A percentile compares a stretch with the other conserved stretches of the same genome.
Evolutionary conservation across 2,113 vertebrate species (phyloP).

Genomic region (Spea multiplicata): DNA sequence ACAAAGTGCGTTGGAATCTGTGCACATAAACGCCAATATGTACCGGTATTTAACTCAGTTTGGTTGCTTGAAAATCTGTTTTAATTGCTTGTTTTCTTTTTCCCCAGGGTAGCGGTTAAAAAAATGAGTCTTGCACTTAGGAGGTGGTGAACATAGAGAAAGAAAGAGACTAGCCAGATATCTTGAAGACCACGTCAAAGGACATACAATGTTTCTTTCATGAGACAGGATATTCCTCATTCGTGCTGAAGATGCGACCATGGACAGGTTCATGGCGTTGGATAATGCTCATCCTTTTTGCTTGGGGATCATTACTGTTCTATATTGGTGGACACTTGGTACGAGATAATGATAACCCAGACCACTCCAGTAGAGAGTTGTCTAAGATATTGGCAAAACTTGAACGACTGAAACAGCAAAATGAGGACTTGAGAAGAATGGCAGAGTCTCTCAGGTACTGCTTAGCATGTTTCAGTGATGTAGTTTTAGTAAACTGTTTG

Average conservation of each 20-base stretch:
- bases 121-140: no score
- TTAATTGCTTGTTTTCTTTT: no score
- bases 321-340: constrained; percentile 97
- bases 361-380: constrained; percentile 92
- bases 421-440: constrained; percentile 95
- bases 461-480: not conserved
- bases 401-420: constrained; percentile 96
- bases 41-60: no score
- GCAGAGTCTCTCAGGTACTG: constrained; percentile 94
- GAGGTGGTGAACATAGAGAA: no score
- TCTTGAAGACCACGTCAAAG: constrained; percentile 35
- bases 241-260: constrained; percentile 89
- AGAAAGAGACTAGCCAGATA: no score
- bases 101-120: no score
- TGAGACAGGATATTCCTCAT: constrained; percentile 61
- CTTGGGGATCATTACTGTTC: constrained; percentile 96
- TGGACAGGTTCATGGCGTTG: constrained; percentile 99
- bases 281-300: constrained; percentile 98
- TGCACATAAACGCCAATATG: no score
- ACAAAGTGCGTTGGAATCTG: no score
- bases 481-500: no score
- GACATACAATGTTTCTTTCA: constrained; percentile 64
- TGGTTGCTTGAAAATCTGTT: no score
- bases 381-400: constrained; percentile 98
- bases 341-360: constrained; percentile 91